Evolutionary conservation across 2,888 invertebrate species (phyloP).

Genomic region (Pristionchus japonicus): DNA sequence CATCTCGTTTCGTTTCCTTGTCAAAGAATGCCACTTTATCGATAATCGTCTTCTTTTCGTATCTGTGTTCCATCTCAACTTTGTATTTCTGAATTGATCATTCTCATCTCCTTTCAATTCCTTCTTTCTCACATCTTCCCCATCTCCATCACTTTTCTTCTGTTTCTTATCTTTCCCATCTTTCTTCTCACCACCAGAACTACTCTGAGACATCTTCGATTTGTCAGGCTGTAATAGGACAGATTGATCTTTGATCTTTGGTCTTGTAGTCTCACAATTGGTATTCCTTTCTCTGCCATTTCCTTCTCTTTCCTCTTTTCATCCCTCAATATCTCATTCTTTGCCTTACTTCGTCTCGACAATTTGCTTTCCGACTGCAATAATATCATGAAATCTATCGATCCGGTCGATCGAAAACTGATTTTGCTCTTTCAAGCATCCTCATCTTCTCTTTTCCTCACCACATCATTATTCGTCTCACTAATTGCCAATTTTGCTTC

Average conservation of each 20-base stretch:
- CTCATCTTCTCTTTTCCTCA: neutral
- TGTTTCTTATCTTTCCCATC: neutral
- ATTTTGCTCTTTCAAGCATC: neutral
- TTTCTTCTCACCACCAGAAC: neutral
- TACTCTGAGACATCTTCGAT: neutral
- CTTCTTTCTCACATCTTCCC: neutral
- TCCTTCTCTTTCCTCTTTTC: neutral
- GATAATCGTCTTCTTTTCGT: conserved; percentile 23
- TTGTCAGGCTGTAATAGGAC: neutral
- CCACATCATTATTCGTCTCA: conserved; percentile 32
- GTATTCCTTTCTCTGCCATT: neutral
- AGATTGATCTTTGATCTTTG: neutral
- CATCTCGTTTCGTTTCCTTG: conserved; percentile 19
- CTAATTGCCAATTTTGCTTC: conserved; percentile 25
- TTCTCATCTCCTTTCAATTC: too few species aligned
- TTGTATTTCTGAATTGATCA: neutral
- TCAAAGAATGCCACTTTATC: conserved; percentile 39
- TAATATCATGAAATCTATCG: neutral
- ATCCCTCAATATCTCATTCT: neutral
- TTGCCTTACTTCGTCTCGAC: conserved; percentile 2
- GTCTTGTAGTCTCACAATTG: neutral
- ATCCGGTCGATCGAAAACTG: too few species aligned
- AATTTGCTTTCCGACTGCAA: conserved; percentile 25
- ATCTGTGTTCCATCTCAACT: conserved; percentile 1
- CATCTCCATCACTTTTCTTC: neutral